Base-by-base conservation (phyloP, 2,797 vertebrate genomes). In the Urophycis tenuis region DNA sequence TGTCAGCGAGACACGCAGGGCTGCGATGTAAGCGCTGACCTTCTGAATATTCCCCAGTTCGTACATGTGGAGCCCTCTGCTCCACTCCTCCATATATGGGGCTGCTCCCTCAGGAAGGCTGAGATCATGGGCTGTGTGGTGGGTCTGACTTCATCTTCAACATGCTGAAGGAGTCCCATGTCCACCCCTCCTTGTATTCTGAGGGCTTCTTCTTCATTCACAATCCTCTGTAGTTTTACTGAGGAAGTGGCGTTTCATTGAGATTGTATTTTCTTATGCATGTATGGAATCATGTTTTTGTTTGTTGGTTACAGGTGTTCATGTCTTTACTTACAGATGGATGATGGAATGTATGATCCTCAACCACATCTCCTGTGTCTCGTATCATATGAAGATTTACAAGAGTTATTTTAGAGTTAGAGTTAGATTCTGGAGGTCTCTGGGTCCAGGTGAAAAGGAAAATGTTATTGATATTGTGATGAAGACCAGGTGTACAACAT, bases 21-120 rank as follows among this genome's bases (percentile, higher is more conserved):
- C 10, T 77, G 73, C 49, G 72, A 86, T 91, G 89, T 91, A 89
- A 91, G 90, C 86, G 85, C 80, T 91, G 90, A 90, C 90, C 88
- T 92, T 91, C 89, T 89, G 88, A 92, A 92, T 90, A 92, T 90
- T 83, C 86, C 90, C 86, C 85, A 87, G 85, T 83, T 87, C 36
- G 75, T 82, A 80, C 81, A 80, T 83, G 78, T 79, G 74, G 75
- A 34, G 79, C 74, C 75, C 74, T 76, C 33, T 34, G 3, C 33
- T 34, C 33, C 33, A 3, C 53, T 79, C 49, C 74, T 72, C 11
- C 71, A 22, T 22, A 22, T 22, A 53, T 53, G 17, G 19, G 19
- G 45, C 45, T 1, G 45, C 45, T 53, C 45, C 14, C 17, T 14
- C 45, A 53, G 45, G 45, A 53, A 53, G 45, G 2, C 45, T 53